phyloP scores from a whole-genome alignment of 2,113 vertebrate species.

The cattle (Bos taurus) region ARS-UCD2.0 NC_037331.1:26118501-26119000 shows the following conservation, averaged over 20 bases:
- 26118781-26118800: not conserved
- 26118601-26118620: no score
- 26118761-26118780: not conserved
- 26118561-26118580: no score
- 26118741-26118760: not conserved
- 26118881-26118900: not conserved
- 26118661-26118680: not conserved
- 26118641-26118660: not conserved
- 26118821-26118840: not conserved
- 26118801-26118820: not conserved
- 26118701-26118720: not conserved
- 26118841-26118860: not conserved
- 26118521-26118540: no score
- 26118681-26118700: not conserved
- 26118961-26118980: not conserved
- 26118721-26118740: not conserved
- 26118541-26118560: no score
- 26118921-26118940: not conserved
- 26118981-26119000: not conserved
- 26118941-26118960: not conserved
- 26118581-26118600: no score
- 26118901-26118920: not conserved
- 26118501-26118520: no score
- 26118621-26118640: no score
- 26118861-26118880: not conserved